These are phyloP conservation scores for Spea multiplicata DNA, from an alignment of 2,113 vertebrate genomes.

Conservation along the genomic window DNA sequence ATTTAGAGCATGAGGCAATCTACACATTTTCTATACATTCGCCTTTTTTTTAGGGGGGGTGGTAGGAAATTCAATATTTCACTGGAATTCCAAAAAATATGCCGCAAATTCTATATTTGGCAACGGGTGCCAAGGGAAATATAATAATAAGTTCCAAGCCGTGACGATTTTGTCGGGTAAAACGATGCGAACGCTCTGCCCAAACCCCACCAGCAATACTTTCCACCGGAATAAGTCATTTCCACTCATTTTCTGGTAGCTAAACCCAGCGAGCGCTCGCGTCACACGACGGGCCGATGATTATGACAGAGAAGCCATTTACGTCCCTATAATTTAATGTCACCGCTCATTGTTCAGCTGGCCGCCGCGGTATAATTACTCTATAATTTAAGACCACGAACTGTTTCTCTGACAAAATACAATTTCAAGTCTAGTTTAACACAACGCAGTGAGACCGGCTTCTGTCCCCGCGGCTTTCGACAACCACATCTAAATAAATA, in stretches of 20 bases:
- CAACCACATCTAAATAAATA: not conserved
- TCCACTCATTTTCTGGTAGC: conserved; percentile 33
- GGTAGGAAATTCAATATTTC: no score
- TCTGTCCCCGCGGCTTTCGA: conserved; percentile 3
- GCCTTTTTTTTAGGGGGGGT: no score
- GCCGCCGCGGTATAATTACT: conserved; percentile 31
- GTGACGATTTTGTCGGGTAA: not conserved
- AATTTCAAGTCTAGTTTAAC: conserved; percentile 11
- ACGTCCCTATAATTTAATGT: conserved; percentile 37
- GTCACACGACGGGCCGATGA: conserved; percentile 18
- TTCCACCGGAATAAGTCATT: not conserved
- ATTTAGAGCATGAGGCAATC: no score
- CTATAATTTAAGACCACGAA: conserved; percentile 31
- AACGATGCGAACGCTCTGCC: not conserved
- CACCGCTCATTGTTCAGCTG: conserved; percentile 29
- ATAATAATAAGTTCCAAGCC: no score
- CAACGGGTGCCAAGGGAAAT: no score
- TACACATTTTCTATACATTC: no score
- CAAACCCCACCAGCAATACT: not conserved
- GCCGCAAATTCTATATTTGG: no score
- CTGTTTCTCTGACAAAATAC: conserved; percentile 4
- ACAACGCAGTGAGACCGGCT: not conserved
- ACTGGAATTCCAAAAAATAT: no score
- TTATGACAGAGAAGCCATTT: conserved; percentile 20
- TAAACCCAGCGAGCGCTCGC: conserved; percentile 3